A percentile compares a stretch with the other conserved stretches of the same genome.
These are phyloP conservation scores for Eupithecia pulchellata DNA, from an alignment of 2,888 invertebrate genomes.

Conservation along the genomic window DNA sequence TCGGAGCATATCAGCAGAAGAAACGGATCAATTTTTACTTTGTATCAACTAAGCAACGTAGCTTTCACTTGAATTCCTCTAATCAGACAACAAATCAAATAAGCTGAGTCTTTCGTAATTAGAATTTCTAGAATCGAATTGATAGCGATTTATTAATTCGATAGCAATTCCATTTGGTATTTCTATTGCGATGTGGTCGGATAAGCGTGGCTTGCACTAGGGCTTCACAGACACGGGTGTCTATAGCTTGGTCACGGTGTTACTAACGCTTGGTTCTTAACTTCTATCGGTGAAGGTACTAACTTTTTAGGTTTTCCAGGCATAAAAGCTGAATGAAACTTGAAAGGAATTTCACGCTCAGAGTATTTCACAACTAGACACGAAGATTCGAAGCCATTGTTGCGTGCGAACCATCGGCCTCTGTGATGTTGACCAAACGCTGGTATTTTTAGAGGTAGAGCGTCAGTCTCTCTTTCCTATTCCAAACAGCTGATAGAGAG, in stretches of 20 bases:
- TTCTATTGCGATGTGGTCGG: slow-evolving; percentile 76
- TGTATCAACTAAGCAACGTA: slow-evolving; percentile 43
- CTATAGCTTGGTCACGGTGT: slow-evolving; percentile 60
- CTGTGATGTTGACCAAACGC: slow-evolving; percentile 72
- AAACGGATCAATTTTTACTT: slow-evolving; percentile 45
- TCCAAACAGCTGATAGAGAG: not conserved
- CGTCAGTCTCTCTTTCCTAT: not conserved
- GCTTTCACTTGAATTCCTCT: slow-evolving; percentile 66
- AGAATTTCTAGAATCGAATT: slow-evolving; percentile 75
- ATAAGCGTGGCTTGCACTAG: slow-evolving; percentile 79
- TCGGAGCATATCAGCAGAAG: slow-evolving; percentile 18
- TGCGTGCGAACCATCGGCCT: slow-evolving; percentile 70
- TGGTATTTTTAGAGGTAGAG: slow-evolving; percentile 9
- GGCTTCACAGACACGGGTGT: slow-evolving; percentile 66
- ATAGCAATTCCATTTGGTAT: slow-evolving; percentile 73
- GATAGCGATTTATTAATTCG: slow-evolving; percentile 73
- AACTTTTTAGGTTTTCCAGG: slow-evolving; percentile 20
- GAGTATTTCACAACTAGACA: slow-evolving; percentile 49
- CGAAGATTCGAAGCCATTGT: slow-evolving; percentile 55
- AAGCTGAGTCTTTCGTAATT: slow-evolving; percentile 66
- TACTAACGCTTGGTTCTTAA: slow-evolving; percentile 58
- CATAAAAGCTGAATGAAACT: slow-evolving; percentile 21
- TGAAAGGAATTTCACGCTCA: slow-evolving; percentile 12
- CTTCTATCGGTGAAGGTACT: slow-evolving; percentile 50
- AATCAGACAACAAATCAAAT: slow-evolving; percentile 72